Conservation (phyloP, 2,888 invertebrate genomes). For the Drosophila colorata region DNA sequence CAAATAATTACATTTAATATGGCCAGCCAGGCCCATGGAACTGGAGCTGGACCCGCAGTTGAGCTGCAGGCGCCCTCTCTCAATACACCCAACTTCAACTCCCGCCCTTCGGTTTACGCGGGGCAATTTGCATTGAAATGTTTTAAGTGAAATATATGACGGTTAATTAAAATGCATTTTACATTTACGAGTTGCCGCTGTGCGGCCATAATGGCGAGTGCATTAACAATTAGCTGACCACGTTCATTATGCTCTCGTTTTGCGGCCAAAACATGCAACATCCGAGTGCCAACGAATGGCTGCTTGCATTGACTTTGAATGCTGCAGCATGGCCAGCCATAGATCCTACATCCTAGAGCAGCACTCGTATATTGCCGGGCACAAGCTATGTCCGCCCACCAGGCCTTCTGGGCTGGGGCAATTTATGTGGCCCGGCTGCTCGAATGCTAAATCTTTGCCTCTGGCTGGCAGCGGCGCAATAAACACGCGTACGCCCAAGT, state of each 20-base stretch:
- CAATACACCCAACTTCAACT: not conserved
- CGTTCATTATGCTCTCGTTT: conserved; percentile 69
- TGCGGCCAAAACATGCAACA: conserved; percentile 34
- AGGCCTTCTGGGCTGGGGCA: conserved; percentile 73
- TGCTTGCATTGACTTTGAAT: conserved; percentile 12
- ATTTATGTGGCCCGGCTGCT: conserved; percentile 81
- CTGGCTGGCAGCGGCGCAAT: conserved; percentile 71
- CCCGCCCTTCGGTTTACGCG: not conserved
- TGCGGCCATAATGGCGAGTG: conserved; percentile 68
- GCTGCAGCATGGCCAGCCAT: conserved; percentile 3
- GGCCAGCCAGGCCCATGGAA: conserved; percentile 21
- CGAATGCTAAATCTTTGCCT: conserved; percentile 79
- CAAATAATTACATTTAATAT: conserved; percentile 81
- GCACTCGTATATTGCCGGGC: conserved; percentile 45
- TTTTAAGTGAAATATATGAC: conserved; percentile 75
- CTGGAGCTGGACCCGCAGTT: conserved; percentile 25
- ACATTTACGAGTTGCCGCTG: conserved; percentile 68
- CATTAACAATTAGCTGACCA: conserved; percentile 81
- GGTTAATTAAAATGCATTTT: conserved; percentile 82
- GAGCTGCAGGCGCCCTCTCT: conserved; percentile 7
- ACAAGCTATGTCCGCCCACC: conserved; percentile 69
- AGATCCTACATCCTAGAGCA: conserved; percentile 58
- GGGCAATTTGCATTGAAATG: conserved; percentile 78
- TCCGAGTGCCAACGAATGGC: conserved; percentile 16
- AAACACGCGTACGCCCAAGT: conserved; percentile 76